phyloP scores from a whole-genome alignment of 53 echinoderm and acorn worm genomes.

The Stichopus horrens region DNA sequence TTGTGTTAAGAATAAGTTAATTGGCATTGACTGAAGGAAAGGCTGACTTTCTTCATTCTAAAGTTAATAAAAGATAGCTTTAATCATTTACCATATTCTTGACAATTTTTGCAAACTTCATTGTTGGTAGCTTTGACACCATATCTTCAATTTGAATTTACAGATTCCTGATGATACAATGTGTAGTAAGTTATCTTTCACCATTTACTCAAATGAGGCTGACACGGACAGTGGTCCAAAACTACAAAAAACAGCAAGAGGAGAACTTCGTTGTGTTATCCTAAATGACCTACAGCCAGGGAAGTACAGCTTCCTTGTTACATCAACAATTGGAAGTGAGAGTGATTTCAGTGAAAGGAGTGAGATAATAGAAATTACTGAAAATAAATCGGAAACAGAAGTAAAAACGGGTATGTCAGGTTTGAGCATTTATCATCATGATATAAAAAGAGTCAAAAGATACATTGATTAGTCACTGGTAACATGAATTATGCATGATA shows the following conservation, averaged over 20 bases:
- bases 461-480: too few species aligned
- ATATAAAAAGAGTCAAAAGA: too few species aligned
- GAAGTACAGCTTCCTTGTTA: background rate
- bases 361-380: background rate
- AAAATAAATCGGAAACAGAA: background rate
- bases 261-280: background rate
- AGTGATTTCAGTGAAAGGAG: background rate
- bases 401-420: background rate
- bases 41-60: too few species aligned
- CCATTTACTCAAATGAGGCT: background rate
- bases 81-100: too few species aligned
- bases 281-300: background rate
- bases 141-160: too few species aligned
- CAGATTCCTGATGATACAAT: slow-evolving; percentile 4
- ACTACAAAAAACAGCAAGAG: background rate
- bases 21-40: too few species aligned
- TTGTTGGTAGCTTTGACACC: too few species aligned
- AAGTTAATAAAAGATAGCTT: too few species aligned
- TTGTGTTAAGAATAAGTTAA: too few species aligned
- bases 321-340: background rate
- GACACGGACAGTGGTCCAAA: background rate
- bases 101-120: too few species aligned
- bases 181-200: background rate
- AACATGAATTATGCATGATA: too few species aligned
- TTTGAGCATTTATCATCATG: too few species aligned